Conservation (phyloP, 2,888 invertebrate genomes). For the Emmelina monodactyla region DNA sequence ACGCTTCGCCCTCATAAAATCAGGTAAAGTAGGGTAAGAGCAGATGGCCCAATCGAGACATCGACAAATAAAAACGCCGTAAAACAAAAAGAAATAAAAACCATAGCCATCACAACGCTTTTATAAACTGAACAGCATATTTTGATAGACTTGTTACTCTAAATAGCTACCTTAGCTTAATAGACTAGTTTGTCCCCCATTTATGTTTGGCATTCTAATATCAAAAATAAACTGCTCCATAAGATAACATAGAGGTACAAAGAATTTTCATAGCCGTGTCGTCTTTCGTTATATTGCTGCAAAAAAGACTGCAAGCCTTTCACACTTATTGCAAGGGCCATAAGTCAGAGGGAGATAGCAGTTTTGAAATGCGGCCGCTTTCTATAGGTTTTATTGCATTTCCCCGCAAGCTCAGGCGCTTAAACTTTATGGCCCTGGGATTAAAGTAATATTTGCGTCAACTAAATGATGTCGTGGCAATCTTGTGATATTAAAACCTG, state of each 20-base stretch:
- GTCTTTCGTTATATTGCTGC: constrained; percentile 54
- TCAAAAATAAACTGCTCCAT: constrained; percentile 28
- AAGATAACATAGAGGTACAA: constrained; percentile 59
- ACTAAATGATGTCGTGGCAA: constrained; percentile 61
- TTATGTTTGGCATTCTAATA: too few species aligned
- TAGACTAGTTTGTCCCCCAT: too few species aligned
- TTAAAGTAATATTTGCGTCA: constrained; percentile 66
- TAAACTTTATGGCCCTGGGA: constrained; percentile 64
- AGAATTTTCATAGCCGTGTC: constrained; percentile 59
- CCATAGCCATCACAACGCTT: too few species aligned
- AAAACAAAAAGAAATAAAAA: too few species aligned
- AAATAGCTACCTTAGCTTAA: too few species aligned
- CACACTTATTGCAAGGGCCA: constrained; percentile 31
- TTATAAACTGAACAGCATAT: too few species aligned
- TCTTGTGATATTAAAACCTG: constrained; percentile 61
- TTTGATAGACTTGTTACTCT: too few species aligned
- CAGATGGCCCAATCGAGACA: too few species aligned
- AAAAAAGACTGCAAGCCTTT: constrained; percentile 41
- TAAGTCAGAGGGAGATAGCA: constrained; percentile 57
- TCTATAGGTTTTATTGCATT: constrained; percentile 62
- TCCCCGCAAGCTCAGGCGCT: constrained; percentile 61
- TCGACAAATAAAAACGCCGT: too few species aligned
- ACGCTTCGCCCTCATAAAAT: too few species aligned
- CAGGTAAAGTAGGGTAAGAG: too few species aligned
- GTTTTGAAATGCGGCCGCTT: constrained; percentile 40